Percentiles rank a stretch among this genome's conserved stretches.
These are phyloP conservation scores for Fabriciana adippe DNA, from an alignment of 2,888 invertebrate genomes.

Conservation along the genomic window DNA sequence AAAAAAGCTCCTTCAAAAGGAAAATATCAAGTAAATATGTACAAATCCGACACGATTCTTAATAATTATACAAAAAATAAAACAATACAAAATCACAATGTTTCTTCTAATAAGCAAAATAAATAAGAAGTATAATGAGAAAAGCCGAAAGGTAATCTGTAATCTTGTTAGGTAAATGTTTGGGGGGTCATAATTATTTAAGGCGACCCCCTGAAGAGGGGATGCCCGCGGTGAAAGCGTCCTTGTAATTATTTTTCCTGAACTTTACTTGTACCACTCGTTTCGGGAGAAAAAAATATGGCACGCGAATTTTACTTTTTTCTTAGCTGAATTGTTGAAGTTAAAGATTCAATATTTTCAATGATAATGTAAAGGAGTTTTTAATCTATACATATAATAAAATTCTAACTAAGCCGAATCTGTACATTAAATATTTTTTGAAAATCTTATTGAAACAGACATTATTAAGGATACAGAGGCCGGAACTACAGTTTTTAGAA, in stretches of 20 bases:
- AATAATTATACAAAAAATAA: conserved; percentile 9
- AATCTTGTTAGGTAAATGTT: conserved; percentile 74
- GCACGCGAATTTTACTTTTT: conserved; percentile 22
- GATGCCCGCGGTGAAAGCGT: conserved; percentile 55
- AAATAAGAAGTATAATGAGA: conserved; percentile 47
- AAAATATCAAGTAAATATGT: conserved; percentile 5
- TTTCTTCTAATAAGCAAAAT: conserved; percentile 40
- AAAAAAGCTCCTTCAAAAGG: background rate
- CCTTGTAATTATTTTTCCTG: conserved; percentile 77
- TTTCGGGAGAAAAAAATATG: conserved; percentile 42
- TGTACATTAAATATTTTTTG: no score
- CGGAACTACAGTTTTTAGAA: no score
- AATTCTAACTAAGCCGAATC: no score
- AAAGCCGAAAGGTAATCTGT: conserved; percentile 64
- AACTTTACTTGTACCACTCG: conserved; percentile 63
- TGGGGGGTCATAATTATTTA: conserved; percentile 73
- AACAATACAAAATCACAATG: conserved; percentile 34
- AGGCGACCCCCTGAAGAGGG: conserved; percentile 60
- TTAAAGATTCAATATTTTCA: background rate
- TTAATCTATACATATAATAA: no score
- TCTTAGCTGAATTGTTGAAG: background rate
- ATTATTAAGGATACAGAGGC: no score
- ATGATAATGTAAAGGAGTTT: no score
- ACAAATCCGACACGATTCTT: conserved; percentile 7
- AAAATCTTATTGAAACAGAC: no score